Evolutionary conservation across 2,113 vertebrate species (phyloP), one percentile per base, ranked within the genome.

Genomic region (Lepisosteus oculatus): DNA sequence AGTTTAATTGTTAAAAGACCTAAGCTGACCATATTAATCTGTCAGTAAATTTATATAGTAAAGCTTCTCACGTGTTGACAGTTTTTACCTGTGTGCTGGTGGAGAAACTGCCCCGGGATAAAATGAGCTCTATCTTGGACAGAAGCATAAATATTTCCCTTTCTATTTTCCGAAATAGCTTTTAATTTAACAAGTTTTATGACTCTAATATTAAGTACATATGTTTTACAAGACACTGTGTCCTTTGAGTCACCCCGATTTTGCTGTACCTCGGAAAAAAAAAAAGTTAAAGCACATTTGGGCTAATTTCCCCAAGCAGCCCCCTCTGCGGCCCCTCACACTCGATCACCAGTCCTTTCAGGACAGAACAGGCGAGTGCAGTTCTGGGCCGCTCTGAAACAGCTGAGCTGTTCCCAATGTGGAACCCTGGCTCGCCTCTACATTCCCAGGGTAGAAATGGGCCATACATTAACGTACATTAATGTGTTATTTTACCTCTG

Each of bases 131-230:
- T 90, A 87, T 83, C 90, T 93, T 84, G 89, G 90, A 92, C 94
- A 95, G 94, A 90, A 84, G 77, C 91, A 95, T 95, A 96, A 97
- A 98, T 96, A 95, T 94, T 87, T 89, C 81, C 92, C 90, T 90
- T 93, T 93, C 92, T 94, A 92, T 95, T 96, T 96, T 96, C 93
- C 93, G 94, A 95, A 94, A 93, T 92, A 90, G 87, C 93, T 95
- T 95, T 97, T 95, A 95, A 96, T 97, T 98, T 95, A 95, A 93
- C 94, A 96, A 94, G 94, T 95, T 97, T 97, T 97, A 97, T 92
- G 93, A 89, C 93, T 89, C 86, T 92, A 93, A 94, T 97, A 98
- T 97, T 94, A 95, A 95, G 92, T 95, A 94, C 95, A 96, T 94
- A 93, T 96, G 96, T 97, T 98, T 95, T 95, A 97, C 94, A 96